Conservation (phyloP, 2,113 vertebrate genomes). For the Desmodus rotundus region DNA sequence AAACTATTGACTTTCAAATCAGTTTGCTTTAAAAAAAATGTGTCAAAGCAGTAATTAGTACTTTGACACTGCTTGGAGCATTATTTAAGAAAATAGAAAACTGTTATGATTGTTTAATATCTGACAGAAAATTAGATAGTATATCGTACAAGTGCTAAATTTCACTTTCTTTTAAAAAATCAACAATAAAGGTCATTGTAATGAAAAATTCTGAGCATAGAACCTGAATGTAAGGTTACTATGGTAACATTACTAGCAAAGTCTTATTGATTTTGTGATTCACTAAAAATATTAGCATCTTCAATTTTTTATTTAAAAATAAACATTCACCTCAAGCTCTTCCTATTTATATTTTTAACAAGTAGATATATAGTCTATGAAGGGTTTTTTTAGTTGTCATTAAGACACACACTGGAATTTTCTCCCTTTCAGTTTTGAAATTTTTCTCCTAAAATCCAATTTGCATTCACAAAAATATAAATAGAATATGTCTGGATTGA, state of each 20-base stretch:
- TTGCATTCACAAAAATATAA: conserved; percentile 53
- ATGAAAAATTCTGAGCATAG: neutral
- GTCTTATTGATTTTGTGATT: conserved; percentile 53
- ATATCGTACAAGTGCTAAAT: neutral
- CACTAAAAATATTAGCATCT: conserved; percentile 46
- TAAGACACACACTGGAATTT: conserved; percentile 49
- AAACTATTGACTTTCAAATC: neutral
- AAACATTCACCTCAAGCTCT: conserved; percentile 50
- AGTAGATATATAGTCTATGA: neutral
- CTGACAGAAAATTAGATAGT: neutral
- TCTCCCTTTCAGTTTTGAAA: conserved; percentile 23
- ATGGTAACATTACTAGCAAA: conserved; percentile 61
- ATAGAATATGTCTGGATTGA: conserved; percentile 49
- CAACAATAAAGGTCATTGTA: conserved; percentile 17
- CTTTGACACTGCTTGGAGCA: neutral
- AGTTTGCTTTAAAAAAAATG: neutral
- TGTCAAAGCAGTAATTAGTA: conserved; percentile 26
- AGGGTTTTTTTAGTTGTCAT: conserved; percentile 37
- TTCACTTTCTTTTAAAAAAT: conserved; percentile 20
- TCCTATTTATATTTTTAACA: conserved; percentile 57
- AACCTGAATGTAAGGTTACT: conserved; percentile 43
- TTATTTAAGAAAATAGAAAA: conserved; percentile 25
- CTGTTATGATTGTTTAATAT: conserved; percentile 31
- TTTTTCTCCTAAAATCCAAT: neutral
- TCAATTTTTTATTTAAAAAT: conserved; percentile 59